Conservation (phyloP, 2,113 vertebrate genomes). For the Malurus elegans region DNA sequence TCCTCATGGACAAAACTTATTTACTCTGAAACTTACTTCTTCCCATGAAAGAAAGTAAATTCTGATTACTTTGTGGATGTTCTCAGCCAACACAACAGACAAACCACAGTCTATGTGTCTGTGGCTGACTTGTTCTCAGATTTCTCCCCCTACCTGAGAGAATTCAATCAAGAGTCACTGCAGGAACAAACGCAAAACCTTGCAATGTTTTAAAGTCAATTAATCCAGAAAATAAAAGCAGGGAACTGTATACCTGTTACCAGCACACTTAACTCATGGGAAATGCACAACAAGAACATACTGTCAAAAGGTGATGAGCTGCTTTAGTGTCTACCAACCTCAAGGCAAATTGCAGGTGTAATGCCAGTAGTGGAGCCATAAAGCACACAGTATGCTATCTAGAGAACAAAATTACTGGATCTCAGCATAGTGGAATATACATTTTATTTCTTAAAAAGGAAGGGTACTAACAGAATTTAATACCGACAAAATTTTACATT, state of each 20-base stretch:
- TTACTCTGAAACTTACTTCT: not conserved
- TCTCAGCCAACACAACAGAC: not conserved
- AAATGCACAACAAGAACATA: not conserved
- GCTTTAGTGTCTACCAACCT: not conserved
- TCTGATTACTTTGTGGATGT: not conserved
- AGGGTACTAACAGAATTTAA: slow-evolving; percentile 67
- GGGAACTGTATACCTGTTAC: not conserved
- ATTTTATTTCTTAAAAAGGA: slow-evolving; percentile 68
- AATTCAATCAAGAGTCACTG: not conserved
- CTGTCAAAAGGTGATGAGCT: not conserved
- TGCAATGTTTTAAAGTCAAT: not conserved
- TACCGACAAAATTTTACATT: slow-evolving; percentile 70
- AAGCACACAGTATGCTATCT: not conserved
- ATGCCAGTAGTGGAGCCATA: not conserved
- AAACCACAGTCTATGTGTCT: not conserved
- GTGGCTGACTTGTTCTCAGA: not conserved
- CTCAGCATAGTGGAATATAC: slow-evolving; percentile 61
- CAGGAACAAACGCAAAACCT: not conserved
- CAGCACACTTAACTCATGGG: not conserved
- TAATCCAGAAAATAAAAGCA: not conserved
- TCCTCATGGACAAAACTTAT: not conserved
- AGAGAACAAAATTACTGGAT: slow-evolving; percentile 38
- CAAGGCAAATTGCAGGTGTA: not conserved
- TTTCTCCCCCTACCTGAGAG: not conserved
- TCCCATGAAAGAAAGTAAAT: not conserved